A percentile compares a stretch with the other conserved stretches of the same genome.
phyloP scores from a whole-genome alignment of 2,888 invertebrate genomes.

The Metacarcinus magister region DNA sequence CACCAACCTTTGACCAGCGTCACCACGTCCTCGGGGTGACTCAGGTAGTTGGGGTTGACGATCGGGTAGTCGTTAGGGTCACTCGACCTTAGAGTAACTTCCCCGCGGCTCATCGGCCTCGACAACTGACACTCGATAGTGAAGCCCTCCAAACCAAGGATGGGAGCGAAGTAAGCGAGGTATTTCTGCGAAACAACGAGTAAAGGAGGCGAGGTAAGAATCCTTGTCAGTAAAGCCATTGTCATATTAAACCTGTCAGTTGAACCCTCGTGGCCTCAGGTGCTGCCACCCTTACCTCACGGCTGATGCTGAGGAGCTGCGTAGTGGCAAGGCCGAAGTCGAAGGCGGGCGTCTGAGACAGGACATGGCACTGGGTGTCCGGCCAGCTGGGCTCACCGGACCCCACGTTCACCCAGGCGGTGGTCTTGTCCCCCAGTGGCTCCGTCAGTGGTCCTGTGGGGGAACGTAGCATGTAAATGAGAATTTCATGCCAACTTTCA shows the following conservation, averaged over 20 bases:
- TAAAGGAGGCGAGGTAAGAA: not conserved
- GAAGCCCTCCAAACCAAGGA: not conserved
- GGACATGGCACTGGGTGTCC: not conserved
- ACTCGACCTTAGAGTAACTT: not conserved
- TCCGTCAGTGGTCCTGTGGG: not conserved
- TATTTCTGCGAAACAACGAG: not conserved
- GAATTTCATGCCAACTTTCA: not conserved
- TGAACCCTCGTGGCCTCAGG: not conserved
- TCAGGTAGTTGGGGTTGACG: conserved; percentile 43
- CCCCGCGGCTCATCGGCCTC: conserved; percentile 37
- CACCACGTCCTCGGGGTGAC: conserved; percentile 26
- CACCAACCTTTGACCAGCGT: conserved; percentile 23
- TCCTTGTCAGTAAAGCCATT: not conserved
- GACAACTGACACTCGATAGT: conserved; percentile 9
- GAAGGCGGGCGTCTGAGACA: not conserved
- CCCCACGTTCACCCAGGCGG: conserved; percentile 17
- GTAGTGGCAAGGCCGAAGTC: not conserved
- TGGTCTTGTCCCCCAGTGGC: conserved; percentile 38
- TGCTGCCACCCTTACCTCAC: not conserved
- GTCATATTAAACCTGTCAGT: not conserved
- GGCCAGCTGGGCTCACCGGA: not conserved
- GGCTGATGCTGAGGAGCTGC: conserved; percentile 9
- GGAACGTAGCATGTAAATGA: not conserved
- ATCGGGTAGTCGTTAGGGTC: conserved; percentile 16
- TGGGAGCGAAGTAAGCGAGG: not conserved